phyloP scores from a whole-genome alignment of 2,797 vertebrate species.

The Miichthys miiuy region DNA sequence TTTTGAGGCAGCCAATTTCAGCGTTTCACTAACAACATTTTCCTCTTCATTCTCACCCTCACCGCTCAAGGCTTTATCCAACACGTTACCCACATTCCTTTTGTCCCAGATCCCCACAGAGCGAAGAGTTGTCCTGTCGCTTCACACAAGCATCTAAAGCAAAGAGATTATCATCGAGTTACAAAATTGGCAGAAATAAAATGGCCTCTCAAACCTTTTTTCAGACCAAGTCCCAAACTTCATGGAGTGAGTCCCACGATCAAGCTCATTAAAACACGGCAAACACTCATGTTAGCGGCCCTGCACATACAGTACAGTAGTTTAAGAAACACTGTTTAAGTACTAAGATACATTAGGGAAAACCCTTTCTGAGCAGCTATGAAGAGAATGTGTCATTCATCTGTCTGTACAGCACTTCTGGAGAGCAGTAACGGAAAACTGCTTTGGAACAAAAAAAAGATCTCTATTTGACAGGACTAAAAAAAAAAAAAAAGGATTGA shows the following conservation, averaged over 20 bases:
- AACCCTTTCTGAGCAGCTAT: slow-evolving; percentile 73
- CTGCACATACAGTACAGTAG: slow-evolving; percentile 58
- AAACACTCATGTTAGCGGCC: slow-evolving; percentile 47
- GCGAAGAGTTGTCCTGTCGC: background rate
- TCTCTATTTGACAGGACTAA: slow-evolving; percentile 38
- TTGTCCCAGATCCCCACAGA: slow-evolving; percentile 16
- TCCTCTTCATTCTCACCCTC: slow-evolving; percentile 9
- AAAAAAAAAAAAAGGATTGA: slow-evolving; percentile 20
- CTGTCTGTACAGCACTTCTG: slow-evolving; percentile 79
- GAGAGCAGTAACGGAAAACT: slow-evolving; percentile 60
- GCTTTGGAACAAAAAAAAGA: slow-evolving; percentile 17
- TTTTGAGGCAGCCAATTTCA: slow-evolving; percentile 49
- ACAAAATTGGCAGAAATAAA: slow-evolving; percentile 47
- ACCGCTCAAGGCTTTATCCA: slow-evolving; percentile 6
- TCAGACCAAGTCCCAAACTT: slow-evolving; percentile 27
- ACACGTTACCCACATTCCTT: slow-evolving; percentile 14
- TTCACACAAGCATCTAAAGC: slow-evolving; percentile 41
- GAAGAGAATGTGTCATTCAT: slow-evolving; percentile 74
- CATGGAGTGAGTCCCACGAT: slow-evolving; percentile 17
- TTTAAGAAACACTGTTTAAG: slow-evolving; percentile 63
- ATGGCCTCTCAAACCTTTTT: slow-evolving; percentile 27
- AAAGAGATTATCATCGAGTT: slow-evolving; percentile 32
- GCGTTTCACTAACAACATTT: slow-evolving; percentile 44
- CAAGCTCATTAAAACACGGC: slow-evolving; percentile 34
- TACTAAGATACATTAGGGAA: slow-evolving; percentile 75